Evolutionary conservation across 2,797 vertebrate species (phyloP).

Genomic region (Macropus fuliginosus): DNA sequence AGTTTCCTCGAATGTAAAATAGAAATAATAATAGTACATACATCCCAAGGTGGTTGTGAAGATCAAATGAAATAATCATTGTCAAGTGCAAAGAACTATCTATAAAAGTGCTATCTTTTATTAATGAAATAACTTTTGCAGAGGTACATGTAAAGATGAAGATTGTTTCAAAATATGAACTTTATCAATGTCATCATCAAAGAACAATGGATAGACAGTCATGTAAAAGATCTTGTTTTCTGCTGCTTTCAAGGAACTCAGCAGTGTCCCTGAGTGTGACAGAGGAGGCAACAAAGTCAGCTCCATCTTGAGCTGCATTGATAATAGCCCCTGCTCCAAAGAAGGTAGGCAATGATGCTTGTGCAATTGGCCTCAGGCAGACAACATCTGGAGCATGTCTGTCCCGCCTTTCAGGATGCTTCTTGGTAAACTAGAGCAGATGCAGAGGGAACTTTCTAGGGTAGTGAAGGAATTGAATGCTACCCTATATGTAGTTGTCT

Average conservation of each 20-base stretch:
- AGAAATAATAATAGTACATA: not conserved
- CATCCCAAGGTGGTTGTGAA: not conserved
- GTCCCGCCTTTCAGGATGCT: not conserved
- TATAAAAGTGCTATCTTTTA: not conserved
- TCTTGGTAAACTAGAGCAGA: not conserved
- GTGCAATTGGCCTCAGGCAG: fast-evolving
- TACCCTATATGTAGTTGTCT: not conserved
- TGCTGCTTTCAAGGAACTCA: not conserved
- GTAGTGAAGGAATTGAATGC: not conserved
- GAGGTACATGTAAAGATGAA: not conserved
- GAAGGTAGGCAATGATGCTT: not conserved
- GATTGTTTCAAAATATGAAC: not conserved
- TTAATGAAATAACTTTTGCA: not conserved
- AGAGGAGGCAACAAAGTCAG: not conserved
- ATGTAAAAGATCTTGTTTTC: not conserved
- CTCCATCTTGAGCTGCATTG: not conserved
- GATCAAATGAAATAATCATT: not conserved
- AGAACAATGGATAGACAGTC: not conserved
- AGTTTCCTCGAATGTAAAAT: not conserved
- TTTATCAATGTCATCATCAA: not conserved
- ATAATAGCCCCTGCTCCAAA: not conserved
- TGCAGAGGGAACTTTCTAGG: not conserved
- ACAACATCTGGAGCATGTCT: not conserved
- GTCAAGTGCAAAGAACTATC: not conserved
- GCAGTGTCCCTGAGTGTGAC: not conserved